Evolutionary conservation across 2,888 invertebrate species (phyloP).

Genomic region (Ormyrus nitidulus): DNA sequence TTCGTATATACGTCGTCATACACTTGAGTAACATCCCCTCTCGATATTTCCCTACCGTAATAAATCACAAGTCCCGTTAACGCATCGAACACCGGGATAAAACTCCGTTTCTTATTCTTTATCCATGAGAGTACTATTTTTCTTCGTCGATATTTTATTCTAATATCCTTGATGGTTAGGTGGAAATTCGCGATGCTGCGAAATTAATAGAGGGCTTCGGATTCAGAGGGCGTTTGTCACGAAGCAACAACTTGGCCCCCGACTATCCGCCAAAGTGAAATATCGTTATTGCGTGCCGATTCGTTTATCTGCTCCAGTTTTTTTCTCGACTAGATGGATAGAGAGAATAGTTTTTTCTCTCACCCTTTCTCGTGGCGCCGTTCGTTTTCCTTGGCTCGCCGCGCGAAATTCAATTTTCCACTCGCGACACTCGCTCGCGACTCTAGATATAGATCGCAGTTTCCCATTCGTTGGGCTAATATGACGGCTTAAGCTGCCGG

Average conservation of each 20-base stretch:
- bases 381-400: slow-evolving; percentile 37
- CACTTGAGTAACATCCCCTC: not conserved
- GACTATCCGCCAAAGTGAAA: slow-evolving; percentile 55
- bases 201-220: slow-evolving; percentile 43
- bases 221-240: slow-evolving; percentile 22
- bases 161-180: slow-evolving; percentile 2
- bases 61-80: slow-evolving; percentile 36
- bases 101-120: not conserved
- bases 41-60: slow-evolving; percentile 21
- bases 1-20: slow-evolving; percentile 5
- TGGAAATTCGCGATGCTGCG: not conserved
- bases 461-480: not conserved
- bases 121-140: not conserved
- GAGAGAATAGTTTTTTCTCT: not conserved
- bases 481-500: not conserved
- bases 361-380: not conserved
- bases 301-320: slow-evolving; percentile 49
- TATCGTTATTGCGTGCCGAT: slow-evolving; percentile 50
- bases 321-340: slow-evolving; percentile 7
- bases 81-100: slow-evolving; percentile 23
- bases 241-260: not conserved
- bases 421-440: not conserved
- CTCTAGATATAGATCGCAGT: not conserved
- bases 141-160: no score
- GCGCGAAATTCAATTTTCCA: slow-evolving; percentile 48